Conservation (phyloP, 2,888 invertebrate species). For the Theodoxus fluviatilis region DNA sequence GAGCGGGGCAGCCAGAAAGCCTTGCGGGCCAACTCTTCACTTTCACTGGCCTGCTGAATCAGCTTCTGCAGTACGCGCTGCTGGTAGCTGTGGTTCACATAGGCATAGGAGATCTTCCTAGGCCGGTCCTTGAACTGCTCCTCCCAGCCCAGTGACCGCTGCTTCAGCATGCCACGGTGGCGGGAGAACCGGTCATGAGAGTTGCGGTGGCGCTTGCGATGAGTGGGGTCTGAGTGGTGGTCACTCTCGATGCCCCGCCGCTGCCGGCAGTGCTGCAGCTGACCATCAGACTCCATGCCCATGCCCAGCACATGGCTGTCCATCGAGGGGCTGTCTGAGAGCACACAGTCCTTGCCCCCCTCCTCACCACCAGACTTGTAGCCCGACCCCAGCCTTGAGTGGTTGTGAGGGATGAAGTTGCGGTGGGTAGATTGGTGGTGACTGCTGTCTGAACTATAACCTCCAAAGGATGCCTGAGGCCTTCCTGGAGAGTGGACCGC, state of each 20-base stretch:
- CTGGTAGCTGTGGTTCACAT: constrained; percentile 57
- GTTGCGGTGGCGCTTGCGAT: constrained; percentile 39
- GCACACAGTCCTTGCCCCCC: too few relatives aligned
- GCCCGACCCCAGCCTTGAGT: constrained; percentile 23
- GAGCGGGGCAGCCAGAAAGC: constrained; percentile 56
- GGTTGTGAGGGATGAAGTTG: too few relatives aligned
- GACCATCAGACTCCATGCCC: constrained; percentile 49
- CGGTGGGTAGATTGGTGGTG: constrained; percentile 35
- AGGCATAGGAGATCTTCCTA: constrained; percentile 53
- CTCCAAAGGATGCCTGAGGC: too few relatives aligned
- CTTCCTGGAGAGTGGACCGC: too few relatives aligned
- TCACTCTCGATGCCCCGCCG: constrained; percentile 48
- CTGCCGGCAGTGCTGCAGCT: constrained; percentile 37
- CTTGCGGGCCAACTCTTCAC: constrained; percentile 43
- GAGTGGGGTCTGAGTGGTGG: constrained; percentile 56
- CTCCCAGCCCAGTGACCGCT: constrained; percentile 56
- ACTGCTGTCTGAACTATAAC: constrained; percentile 50
- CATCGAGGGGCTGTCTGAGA: too few relatives aligned
- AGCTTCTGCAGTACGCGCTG: constrained; percentile 56
- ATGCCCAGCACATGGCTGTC: too few relatives aligned
- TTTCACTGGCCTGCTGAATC: constrained; percentile 44
- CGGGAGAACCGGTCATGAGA: constrained; percentile 37
- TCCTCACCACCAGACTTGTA: too few relatives aligned
- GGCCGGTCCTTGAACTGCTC: constrained; percentile 49
- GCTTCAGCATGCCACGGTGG: constrained; percentile 47